A percentile compares a stretch with the other conserved stretches of the same genome.
Conservation (phyloP, 2,888 invertebrate genomes). For the Hyles lineata region DNA sequence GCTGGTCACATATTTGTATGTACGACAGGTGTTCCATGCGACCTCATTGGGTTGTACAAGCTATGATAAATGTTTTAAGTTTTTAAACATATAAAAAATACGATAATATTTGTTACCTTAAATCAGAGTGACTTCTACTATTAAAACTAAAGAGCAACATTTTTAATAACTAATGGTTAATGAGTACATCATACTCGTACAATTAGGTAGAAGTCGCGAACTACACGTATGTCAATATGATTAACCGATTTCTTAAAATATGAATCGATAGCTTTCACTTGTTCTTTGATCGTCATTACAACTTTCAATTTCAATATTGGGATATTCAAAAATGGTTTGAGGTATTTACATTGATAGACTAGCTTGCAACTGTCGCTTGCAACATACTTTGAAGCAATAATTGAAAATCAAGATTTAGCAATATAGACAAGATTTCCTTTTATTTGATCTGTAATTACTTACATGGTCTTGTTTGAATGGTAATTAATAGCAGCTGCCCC, state of each 20-base stretch:
- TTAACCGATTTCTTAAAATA: not conserved
- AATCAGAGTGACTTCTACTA: not conserved
- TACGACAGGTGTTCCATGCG: conserved; percentile 26
- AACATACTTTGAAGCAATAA: conserved; percentile 48
- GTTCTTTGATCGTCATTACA: no score
- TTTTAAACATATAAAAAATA: not conserved
- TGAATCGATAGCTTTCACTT: conserved; percentile 1
- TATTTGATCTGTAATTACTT: conserved; percentile 39
- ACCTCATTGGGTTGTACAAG: conserved; percentile 37
- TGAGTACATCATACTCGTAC: no score
- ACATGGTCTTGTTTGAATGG: conserved; percentile 43
- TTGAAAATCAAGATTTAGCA: conserved; percentile 47
- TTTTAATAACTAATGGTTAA: not conserved
- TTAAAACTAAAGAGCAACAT: not conserved
- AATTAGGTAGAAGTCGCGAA: not conserved
- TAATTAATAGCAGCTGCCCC: conserved; percentile 44
- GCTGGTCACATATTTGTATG: not conserved
- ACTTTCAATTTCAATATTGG: not conserved
- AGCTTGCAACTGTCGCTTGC: no score
- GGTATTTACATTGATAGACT: conserved; percentile 54
- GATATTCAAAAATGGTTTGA: conserved; percentile 32
- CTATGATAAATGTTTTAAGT: conserved; percentile 28
- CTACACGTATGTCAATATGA: not conserved
- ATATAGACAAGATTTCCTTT: conserved; percentile 42
- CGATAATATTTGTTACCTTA: not conserved